These are phyloP conservation scores for Glossophaga mutica DNA, from an alignment of 2,797 vertebrate species.

Conservation along the genomic window DNA sequence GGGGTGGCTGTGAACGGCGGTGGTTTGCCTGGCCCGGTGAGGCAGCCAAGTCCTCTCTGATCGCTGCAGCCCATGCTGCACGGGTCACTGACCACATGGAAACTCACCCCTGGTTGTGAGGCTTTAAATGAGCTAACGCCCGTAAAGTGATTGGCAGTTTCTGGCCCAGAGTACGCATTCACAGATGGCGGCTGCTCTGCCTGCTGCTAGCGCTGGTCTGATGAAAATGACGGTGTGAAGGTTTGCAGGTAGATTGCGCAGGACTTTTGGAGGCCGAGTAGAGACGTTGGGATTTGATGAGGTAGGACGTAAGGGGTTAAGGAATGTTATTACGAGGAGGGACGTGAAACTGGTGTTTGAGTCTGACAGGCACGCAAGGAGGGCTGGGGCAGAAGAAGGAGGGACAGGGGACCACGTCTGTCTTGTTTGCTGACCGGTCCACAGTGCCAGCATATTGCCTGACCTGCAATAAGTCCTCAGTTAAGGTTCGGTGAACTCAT, in stretches of 20 bases:
- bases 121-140: neutral
- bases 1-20: neutral
- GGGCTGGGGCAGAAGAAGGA: neutral
- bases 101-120: neutral
- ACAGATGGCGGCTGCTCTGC: neutral
- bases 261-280: neutral
- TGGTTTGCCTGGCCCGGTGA: neutral
- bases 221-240: accelerated
- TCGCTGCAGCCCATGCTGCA: neutral
- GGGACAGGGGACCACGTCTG: neutral
- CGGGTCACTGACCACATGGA: neutral
- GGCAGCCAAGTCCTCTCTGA: neutral
- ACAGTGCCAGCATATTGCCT: neutral
- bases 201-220: accelerated
- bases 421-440: neutral
- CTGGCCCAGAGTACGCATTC: neutral
- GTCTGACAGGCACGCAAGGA: neutral
- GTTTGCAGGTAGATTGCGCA: neutral
- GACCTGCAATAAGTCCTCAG: neutral
- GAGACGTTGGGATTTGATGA: neutral
- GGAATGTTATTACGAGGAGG: neutral
- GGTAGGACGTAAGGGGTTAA: neutral
- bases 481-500: neutral
- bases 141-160: neutral
- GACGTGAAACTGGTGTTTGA: neutral